Conservation (phyloP, 2,113 vertebrate species). For the Dasyurus viverrinus region DNA sequence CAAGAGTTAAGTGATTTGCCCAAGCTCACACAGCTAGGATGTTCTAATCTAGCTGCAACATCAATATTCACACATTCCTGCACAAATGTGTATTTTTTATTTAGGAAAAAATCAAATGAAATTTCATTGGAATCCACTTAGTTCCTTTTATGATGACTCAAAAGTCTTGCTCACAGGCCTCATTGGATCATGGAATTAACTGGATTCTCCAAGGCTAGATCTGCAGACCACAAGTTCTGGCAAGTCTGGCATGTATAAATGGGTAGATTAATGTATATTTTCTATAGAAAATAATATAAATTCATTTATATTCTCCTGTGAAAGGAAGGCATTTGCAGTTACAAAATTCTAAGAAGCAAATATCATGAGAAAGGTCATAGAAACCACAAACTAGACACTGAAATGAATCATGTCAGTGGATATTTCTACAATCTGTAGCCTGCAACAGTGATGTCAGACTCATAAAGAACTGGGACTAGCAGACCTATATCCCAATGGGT, state of each 20-base stretch:
- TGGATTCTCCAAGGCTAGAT: not conserved
- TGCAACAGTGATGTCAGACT: not conserved
- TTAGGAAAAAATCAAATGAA: not conserved
- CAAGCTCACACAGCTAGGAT: not conserved
- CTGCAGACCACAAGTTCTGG: not conserved
- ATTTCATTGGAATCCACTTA: not conserved
- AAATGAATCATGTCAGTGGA: not conserved
- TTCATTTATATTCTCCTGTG: not conserved
- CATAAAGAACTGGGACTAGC: not conserved
- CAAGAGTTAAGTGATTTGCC: no score
- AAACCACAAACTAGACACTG: not conserved
- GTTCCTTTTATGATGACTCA: not conserved
- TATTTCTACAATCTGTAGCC: not conserved
- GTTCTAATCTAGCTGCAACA: not conserved
- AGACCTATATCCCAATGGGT: not conserved
- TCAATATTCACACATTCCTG: not conserved
- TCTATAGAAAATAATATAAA: not conserved
- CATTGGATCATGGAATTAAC: not conserved
- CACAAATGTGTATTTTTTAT: not conserved
- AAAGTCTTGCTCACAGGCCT: not conserved
- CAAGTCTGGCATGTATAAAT: not conserved
- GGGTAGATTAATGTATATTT: not conserved
- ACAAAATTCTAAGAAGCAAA: not conserved
- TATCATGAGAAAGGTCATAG: no score
- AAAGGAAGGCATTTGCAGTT: not conserved